phyloP scores from a whole-genome alignment of 2,888 invertebrate genomes.

The Eupithecia tripunctaria region DNA sequence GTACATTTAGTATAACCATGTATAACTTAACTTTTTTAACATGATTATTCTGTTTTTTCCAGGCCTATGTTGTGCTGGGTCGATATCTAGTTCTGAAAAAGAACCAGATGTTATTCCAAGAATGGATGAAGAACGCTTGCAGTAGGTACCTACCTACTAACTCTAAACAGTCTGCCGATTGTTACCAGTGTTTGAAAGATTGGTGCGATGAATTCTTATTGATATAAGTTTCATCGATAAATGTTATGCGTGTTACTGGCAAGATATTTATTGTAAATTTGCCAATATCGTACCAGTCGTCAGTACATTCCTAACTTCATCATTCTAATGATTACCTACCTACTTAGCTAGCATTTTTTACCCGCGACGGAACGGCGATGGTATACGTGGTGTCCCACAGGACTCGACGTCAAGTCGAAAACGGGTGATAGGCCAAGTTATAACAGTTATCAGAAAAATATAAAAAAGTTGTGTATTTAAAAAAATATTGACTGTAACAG shows the following conservation, averaged over 20 bases:
- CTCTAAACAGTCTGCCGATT: slow-evolving; percentile 96
- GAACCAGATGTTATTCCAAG: slow-evolving; percentile 96
- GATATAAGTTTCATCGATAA: background rate
- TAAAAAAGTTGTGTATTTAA: no score
- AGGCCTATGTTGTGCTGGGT: slow-evolving; percentile 99
- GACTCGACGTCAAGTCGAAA: no score
- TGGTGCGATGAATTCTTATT: slow-evolving; percentile 99
- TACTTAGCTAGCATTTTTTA: background rate
- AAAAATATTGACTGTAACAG: no score
- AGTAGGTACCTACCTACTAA: no score
- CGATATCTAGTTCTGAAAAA: slow-evolving; percentile 98
- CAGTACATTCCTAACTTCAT: background rate
- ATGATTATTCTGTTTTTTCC: slow-evolving; percentile 48
- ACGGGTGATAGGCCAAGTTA: no score
- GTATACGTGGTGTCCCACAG: no score
- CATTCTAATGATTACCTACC: no score
- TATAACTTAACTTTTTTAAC: background rate
- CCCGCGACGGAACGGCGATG: no score
- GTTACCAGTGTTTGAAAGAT: slow-evolving; percentile 96
- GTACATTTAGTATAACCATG: no score
- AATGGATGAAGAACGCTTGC: slow-evolving; percentile 98
- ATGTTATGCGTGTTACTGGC: background rate
- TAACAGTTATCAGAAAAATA: no score
- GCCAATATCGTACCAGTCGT: slow-evolving; percentile 5
- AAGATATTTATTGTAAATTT: slow-evolving; percentile 8